Evolutionary conservation across 2,888 invertebrate species (phyloP), one percentile per base, ranked within the genome.

Genomic region (Tipula lateralis): DNA sequence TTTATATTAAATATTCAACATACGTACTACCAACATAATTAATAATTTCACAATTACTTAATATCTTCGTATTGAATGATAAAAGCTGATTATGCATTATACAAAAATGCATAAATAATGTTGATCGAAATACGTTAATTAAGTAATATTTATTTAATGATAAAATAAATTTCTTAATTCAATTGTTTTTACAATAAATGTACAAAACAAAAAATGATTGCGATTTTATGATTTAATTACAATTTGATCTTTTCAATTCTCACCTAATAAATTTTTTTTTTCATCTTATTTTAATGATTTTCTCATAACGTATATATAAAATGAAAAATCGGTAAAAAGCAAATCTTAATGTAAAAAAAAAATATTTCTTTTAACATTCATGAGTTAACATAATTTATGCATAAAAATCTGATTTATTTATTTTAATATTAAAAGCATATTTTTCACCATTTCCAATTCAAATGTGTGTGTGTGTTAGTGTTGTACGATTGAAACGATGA

Each of bases 201-300:
- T 50, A 50, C 44, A 50, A 50, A 50, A 50, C 44, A 50, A 66
- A 66, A 66, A 19, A 9, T 66, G 24, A 66, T 66, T 66, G 66
- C 66, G 66, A 66, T 19, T 66, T 66, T 66, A 66, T 66, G 66
- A 66, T 66, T 66, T 66, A 66, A 66, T 66, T 66, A 24, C 66
- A 66, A 66, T 66, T 66, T 66, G 66, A 66, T 66, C 66, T 66
- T 66, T 66, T 9, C 66, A 66, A 66, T 66, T 66, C 66, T 66
- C 66, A 66, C 66, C 66, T 66, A 66, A 66, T 66, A 66, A 66
- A 66, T 66, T 24, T 32, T 19, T 66, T 9, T 66, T 66, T 66
- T 66, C 66, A 66, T 66, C 66, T 66, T 66, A 44, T 24, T 66
- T 66, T 24, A 66, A 66, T 66, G 66, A 66, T 66, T 66, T 66